phyloP scores from a whole-genome alignment of 2,888 invertebrate genomes.

The Trypoxylon attenuatum region DNA sequence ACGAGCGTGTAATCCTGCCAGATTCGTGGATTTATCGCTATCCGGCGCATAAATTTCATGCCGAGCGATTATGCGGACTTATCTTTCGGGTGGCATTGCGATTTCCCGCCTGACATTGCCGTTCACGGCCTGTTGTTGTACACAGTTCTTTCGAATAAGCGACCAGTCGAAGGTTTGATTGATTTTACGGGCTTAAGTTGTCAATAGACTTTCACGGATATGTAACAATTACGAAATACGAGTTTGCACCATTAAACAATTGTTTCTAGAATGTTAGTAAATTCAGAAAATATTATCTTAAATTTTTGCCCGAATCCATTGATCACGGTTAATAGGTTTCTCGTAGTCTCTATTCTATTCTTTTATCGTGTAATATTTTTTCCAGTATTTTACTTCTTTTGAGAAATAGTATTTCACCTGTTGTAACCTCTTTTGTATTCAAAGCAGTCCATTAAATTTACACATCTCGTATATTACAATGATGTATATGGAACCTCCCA shows the following conservation, averaged over 20 bases:
- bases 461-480: background rate
- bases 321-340: too few relatives aligned
- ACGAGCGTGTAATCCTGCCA: constrained; percentile 57
- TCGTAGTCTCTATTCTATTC: too few relatives aligned
- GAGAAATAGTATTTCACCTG: background rate
- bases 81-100: constrained; percentile 22
- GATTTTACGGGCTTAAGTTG: too few relatives aligned
- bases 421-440: too few relatives aligned
- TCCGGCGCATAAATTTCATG: constrained; percentile 54
- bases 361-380: too few relatives aligned
- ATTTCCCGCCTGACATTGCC: constrained; percentile 21
- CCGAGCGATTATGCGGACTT: constrained; percentile 41
- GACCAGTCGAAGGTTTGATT: too few relatives aligned
- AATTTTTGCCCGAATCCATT: too few relatives aligned
- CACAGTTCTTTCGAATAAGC: background rate
- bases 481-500: too few relatives aligned
- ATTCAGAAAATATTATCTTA: too few relatives aligned
- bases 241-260: background rate
- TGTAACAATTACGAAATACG: background rate
- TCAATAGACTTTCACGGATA: too few relatives aligned
- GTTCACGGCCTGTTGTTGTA: background rate
- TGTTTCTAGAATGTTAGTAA: too few relatives aligned
- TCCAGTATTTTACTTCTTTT: background rate
- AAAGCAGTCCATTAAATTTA: constrained; percentile 12
- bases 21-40: constrained; percentile 56